Percentiles rank a stretch among this genome's conserved stretches.
phyloP scores from a whole-genome alignment of 2,888 invertebrate genomes.

The Cephus nigrinus region DNA sequence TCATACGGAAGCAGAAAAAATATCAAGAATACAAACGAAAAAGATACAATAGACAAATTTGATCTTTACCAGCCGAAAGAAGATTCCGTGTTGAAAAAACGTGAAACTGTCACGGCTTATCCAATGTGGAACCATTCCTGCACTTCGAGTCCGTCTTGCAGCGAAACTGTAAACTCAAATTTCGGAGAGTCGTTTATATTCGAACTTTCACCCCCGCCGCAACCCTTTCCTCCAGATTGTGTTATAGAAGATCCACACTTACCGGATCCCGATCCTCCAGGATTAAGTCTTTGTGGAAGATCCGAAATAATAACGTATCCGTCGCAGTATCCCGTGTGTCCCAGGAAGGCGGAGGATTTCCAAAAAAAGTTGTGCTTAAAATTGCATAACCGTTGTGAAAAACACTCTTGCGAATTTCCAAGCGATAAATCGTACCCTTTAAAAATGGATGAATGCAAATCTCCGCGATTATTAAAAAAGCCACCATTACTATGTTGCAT shows the following conservation, averaged over 20 bases:
- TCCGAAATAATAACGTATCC: background rate
- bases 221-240: background rate
- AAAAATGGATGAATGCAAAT: conserved; percentile 12
- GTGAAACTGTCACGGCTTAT: background rate
- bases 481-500: background rate
- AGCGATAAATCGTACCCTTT: conserved; percentile 31
- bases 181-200: background rate
- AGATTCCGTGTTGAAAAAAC: background rate
- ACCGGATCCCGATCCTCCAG: background rate
- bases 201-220: background rate
- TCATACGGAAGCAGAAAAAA: background rate
- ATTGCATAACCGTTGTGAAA: background rate
- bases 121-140: background rate
- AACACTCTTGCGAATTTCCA: conserved; percentile 60
- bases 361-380: background rate
- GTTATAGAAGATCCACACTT: background rate
- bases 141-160: background rate
- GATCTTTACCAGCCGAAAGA: background rate
- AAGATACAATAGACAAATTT: background rate
- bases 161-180: background rate
- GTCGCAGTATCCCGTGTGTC: background rate
- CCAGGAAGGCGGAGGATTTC: background rate
- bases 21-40: no score
- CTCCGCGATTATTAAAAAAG: background rate
- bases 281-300: background rate